Base-by-base conservation (phyloP, 2,113 vertebrate genomes). In the Sinosuthora webbiana region DNA sequence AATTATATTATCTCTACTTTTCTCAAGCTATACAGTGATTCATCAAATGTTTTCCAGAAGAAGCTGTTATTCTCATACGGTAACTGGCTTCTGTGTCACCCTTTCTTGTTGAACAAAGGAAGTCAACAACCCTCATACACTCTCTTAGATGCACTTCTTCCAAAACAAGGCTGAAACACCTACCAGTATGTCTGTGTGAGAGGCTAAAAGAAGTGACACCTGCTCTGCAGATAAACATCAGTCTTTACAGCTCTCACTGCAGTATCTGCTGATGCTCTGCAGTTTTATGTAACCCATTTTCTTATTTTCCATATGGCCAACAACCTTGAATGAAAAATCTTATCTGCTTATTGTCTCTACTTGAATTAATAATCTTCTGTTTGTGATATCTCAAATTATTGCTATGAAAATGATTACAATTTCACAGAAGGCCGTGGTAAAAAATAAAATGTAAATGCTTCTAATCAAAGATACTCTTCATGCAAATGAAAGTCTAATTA, bases 401-500 rank as follows among this genome's bases (percentile, higher is more conserved):
- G 39, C 63, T 84, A 35, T 62, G 81, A 87, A 92, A 91, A 87
- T 82, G 2, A 60, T 52, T 56, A 59, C 87, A 68, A 78, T 84
- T 91, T 93, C 56, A 89, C 60, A 89, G 77, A 95, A 92, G 17
- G 11, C 47, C n/a, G 1, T 59, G 20, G 10, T 77, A 90, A 89
- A 91, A 94, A 87, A 89, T 49, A 91, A 84, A 14, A 31, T 78
- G 19, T 56, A 84, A 95, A 89, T 93, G 53, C 41, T 82, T 68
- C 78, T 57, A 95, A 95, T 94, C 87, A 91, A 95, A 87, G 30
- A 60, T 50, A 76, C 49, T 82, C 25, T 94, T 94, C 28, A 85
- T 96, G 77, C 63, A 91, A 96, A 91, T 87, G 31, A 87, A 89
- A 76, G 53, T 89, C 62, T 91, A 94, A 95, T 94, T 94, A 91